Evolutionary conservation across 2,888 invertebrate genomes (phyloP), one percentile per base, ranked within the genome.

Genomic region (Microctonus hyperodae): DNA sequence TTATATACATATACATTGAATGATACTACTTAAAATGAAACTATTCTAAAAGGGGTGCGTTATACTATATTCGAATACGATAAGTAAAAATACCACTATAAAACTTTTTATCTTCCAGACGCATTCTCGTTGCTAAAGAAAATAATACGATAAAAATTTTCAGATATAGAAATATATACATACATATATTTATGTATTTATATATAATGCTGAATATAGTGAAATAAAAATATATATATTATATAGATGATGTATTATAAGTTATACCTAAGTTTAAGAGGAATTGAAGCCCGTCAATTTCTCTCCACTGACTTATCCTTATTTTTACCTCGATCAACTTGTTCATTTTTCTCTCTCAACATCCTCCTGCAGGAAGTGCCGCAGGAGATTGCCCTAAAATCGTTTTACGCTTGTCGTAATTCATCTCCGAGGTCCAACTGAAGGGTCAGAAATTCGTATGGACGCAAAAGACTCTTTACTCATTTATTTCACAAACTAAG

Each of bases 381-480:
- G 69, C 71, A 79, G 78, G 78, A 78, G 78, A 79, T 79, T 78
- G 77, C 77, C 74, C 76, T 68, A 75, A 75, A 79, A 79, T 79
- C 73, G 75, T 75, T 79, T 79, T 78, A 76, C 72, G 73, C 69
- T 72, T 70, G 66, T 33, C 75, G 72, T 77, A 78, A 75, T 75
- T 76, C 77, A 78, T 78, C 76, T 77, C 75, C 74, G 74, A 65
- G 72, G 72, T 72, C 73, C 74, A 70, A 69, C 69, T 44, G 61
- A 57, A 58, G 48, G 48, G 48, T 64, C 66, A 28, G 37, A 64
- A 51, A 59, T 68, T 68, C 53, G 64, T 57, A 58, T 56, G 61
- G 55, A 64, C 64, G 57, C 57, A 25, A 5, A 23, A n/a, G 13
- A 25, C 13, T 53, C 53, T 25, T 53, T 28, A 13, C n/a, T 53